Evolutionary conservation across 2,797 vertebrate species (phyloP).

Genomic region (Microchirus variegatus): DNA sequence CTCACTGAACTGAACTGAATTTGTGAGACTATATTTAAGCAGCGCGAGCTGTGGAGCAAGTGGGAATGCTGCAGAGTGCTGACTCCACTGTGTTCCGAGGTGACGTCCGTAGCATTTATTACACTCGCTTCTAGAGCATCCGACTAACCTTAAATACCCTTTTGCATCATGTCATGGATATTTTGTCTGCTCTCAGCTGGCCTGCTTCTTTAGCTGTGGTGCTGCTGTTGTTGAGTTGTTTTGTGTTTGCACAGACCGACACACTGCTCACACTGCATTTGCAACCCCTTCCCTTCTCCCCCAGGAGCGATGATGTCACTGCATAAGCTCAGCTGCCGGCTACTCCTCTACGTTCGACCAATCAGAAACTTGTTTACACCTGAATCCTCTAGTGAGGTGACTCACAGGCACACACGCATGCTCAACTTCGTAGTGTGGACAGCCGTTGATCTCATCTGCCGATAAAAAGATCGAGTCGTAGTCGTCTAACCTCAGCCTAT

Average conservation of each 20-base stretch:
- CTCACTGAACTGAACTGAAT: neutral
- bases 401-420: neutral
- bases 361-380: constrained; percentile 49
- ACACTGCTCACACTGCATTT: constrained; percentile 35
- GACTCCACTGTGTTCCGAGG: constrained; percentile 44
- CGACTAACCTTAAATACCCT: constrained; percentile 22
- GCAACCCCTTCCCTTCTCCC: constrained; percentile 3
- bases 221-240: constrained; percentile 2
- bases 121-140: constrained; percentile 7
- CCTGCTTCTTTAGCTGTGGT: neutral
- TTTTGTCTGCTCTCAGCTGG: neutral
- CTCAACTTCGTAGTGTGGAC: constrained; percentile 3
- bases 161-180: neutral
- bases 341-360: constrained; percentile 33
- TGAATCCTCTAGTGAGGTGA: constrained; percentile 4
- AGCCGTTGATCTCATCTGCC: constrained; percentile 42
- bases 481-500: constrained; percentile 20
- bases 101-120: constrained; percentile 25
- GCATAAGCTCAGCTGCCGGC: constrained; percentile 34
- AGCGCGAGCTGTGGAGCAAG: constrained; percentile 17
- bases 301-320: constrained; percentile 42
- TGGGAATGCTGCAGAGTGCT: constrained; percentile 51
- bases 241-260: constrained; percentile 25
- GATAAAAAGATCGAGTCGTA: constrained; percentile 22
- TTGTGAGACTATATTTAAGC: constrained; percentile 32